Percentiles rank a stretch among this genome's conserved stretches.
These are phyloP conservation scores for Centropristis striata DNA, from an alignment of 2,113 vertebrate species.

Conservation along the genomic window DNA sequence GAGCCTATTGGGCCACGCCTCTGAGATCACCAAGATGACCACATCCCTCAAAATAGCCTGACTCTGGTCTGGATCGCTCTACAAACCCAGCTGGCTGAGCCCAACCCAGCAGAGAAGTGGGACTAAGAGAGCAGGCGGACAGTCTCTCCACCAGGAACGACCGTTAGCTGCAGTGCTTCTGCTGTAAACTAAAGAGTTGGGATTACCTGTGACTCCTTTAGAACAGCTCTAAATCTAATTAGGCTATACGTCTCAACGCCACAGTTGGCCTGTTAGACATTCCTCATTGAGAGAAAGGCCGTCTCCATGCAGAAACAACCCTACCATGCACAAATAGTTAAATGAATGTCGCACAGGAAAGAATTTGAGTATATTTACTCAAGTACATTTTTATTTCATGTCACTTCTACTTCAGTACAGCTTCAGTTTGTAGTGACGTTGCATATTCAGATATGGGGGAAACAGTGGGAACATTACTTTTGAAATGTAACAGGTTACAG, in stretches of 20 bases:
- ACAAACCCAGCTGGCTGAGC: conserved; percentile 50
- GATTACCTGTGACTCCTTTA: conserved; percentile 79
- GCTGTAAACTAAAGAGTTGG: conserved; percentile 45
- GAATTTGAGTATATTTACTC: background rate
- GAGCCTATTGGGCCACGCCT: conserved; percentile 61
- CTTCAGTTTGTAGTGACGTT: background rate
- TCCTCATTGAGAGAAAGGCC: conserved; percentile 15
- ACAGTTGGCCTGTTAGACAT: conserved; percentile 18
- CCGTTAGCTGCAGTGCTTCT: conserved; percentile 44
- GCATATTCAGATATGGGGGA: background rate
- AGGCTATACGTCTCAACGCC: conserved; percentile 46
- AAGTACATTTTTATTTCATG: background rate
- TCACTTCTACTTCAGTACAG: background rate
- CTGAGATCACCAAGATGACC: conserved; percentile 56
- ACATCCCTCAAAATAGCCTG: conserved; percentile 66
- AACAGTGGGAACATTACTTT: too few species aligned
- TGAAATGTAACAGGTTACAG: too few species aligned
- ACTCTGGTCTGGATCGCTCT: conserved; percentile 35
- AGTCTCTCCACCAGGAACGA: conserved; percentile 27
- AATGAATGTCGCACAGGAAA: background rate
- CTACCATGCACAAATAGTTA: background rate
- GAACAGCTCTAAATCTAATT: conserved; percentile 82
- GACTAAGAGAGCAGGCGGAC: conserved; percentile 35
- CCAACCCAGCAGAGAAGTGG: conserved; percentile 54
- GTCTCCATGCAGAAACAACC: background rate